These are phyloP conservation scores for Empidonax traillii DNA, from an alignment of 2,113 vertebrate species.

Conservation along the genomic window DNA sequence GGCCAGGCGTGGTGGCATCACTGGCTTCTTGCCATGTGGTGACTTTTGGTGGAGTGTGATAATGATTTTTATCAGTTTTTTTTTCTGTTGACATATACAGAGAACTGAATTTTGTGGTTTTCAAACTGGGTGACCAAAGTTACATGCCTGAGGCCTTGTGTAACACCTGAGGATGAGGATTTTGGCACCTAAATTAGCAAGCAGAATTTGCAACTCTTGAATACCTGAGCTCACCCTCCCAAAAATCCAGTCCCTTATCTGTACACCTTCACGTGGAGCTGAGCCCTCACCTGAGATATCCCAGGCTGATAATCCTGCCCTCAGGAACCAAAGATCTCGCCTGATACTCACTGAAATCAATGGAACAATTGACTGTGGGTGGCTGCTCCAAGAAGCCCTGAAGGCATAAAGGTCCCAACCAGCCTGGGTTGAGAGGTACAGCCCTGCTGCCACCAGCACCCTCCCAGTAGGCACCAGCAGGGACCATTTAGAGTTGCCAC, in stretches of 20 bases:
- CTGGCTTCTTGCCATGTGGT: rapidly evolving
- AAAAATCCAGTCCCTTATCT: conserved; percentile 16
- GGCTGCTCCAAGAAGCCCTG: conserved; percentile 35
- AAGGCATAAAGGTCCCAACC: background rate
- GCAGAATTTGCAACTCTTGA: background rate
- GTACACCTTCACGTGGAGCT: background rate
- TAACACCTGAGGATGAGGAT: background rate
- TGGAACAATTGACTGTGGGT: conserved; percentile 35
- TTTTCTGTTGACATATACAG: background rate
- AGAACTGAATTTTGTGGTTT: background rate
- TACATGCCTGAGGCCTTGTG: background rate
- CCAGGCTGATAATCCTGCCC: conserved; percentile 21
- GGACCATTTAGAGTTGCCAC: background rate
- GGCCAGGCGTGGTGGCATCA: background rate
- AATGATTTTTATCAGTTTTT: background rate
- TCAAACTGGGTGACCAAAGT: background rate
- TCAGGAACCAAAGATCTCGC: background rate
- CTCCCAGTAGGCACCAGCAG: background rate
- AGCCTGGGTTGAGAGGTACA: background rate
- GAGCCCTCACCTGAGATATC: conserved; percentile 4
- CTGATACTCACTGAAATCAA: background rate
- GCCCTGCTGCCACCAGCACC: background rate
- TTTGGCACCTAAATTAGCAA: background rate
- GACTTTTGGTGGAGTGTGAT: background rate
- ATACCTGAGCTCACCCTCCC: background rate